Percentiles rank a stretch among this genome's conserved stretches.
These are phyloP conservation scores for Furnarius figulus DNA, from an alignment of 2,113 vertebrate genomes.

Conservation along the genomic window DNA sequence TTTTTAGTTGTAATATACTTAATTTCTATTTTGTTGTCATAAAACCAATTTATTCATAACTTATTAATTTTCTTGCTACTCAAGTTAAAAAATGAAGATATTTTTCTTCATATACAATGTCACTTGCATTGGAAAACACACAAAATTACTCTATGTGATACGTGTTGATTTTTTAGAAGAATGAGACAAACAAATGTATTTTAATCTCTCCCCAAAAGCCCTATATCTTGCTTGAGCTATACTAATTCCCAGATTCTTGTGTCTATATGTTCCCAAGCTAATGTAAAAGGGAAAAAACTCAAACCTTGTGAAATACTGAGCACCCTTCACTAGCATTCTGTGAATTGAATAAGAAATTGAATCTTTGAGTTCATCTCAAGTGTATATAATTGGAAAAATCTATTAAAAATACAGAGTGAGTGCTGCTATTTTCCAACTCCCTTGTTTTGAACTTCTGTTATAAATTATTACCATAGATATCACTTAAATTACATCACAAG, in stretches of 20 bases:
- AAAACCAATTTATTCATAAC: neutral
- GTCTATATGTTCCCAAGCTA: neutral
- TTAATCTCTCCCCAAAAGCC: neutral
- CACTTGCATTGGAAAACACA: neutral
- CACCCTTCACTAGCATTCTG: neutral
- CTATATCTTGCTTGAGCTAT: neutral
- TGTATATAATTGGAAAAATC: neutral
- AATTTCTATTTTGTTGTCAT: neutral
- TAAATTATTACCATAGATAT: neutral
- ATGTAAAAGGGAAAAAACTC: neutral
- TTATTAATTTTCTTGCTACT: neutral
- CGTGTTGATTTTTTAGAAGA: neutral
- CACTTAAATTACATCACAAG: neutral
- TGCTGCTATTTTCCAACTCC: neutral
- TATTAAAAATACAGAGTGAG: neutral
- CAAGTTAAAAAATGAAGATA: neutral
- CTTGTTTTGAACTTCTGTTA: neutral
- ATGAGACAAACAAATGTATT: neutral
- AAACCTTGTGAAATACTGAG: neutral
- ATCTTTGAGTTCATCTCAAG: neutral
- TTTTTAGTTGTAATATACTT: neutral
- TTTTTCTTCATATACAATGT: neutral
- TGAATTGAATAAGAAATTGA: neutral
- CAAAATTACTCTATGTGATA: neutral
- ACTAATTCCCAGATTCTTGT: neutral